phyloP scores from a whole-genome alignment of 2,113 vertebrate species.

The Phylloscopus trochilus region DNA sequence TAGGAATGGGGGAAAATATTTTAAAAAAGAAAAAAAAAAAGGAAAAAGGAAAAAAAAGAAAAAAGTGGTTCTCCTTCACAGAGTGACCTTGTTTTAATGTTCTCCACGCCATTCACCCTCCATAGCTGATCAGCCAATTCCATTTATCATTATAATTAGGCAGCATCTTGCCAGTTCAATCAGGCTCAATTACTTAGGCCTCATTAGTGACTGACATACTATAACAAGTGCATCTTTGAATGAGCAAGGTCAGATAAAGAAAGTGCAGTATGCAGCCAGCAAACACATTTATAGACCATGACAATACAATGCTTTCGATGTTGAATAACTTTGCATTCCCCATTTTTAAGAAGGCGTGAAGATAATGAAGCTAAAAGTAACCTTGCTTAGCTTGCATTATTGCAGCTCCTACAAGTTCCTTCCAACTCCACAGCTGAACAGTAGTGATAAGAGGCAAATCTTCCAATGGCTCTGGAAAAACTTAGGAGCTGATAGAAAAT shows the following conservation, averaged over 20 bases:
- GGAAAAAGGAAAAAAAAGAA: neutral
- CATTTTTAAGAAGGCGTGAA: neutral
- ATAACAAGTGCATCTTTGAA: conserved; percentile 75
- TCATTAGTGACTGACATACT: conserved; percentile 86
- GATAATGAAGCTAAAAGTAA: conserved; percentile 32
- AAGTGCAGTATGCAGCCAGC: conserved; percentile 53
- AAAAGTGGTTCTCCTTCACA: conserved; percentile 65
- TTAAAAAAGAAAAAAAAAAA: neutral
- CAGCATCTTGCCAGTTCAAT: conserved; percentile 86
- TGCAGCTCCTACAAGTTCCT: neutral
- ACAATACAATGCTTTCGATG: conserved; percentile 4
- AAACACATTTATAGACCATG: conserved; percentile 51
- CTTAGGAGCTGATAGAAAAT: neutral
- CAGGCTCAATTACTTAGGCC: conserved; percentile 87
- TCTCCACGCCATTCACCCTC: conserved; percentile 76
- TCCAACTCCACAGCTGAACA: neutral
- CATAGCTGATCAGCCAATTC: conserved; percentile 80
- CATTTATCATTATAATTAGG: conserved; percentile 89
- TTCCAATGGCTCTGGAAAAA: neutral
- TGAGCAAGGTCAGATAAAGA: conserved; percentile 76
- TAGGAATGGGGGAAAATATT: no score
- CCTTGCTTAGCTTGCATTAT: conserved; percentile 33
- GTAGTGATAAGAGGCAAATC: neutral
- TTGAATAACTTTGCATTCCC: conserved; percentile 3
- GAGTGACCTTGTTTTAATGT: conserved; percentile 80